These are phyloP conservation scores for Calonectris borealis DNA, from an alignment of 2,113 vertebrate genomes.

Conservation along the genomic window DNA sequence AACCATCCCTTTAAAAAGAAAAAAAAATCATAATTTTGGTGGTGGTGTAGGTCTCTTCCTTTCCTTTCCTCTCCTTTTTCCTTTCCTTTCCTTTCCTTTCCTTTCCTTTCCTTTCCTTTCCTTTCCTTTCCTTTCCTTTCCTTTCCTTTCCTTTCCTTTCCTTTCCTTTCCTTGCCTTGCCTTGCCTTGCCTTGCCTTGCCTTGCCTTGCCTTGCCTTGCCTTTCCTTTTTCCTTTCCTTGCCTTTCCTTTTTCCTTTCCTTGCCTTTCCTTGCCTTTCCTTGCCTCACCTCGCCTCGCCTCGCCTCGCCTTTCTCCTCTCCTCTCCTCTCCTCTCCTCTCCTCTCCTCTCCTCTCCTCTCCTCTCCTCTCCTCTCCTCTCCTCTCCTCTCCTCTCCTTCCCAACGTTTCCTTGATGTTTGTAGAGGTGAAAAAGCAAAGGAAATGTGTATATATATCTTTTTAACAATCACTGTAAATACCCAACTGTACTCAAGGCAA, in stretches of 20 bases:
- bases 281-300: too few species aligned
- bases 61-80: neutral
- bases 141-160: neutral
- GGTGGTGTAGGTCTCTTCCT: neutral
- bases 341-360: too few species aligned
- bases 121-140: neutral
- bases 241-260: too few species aligned
- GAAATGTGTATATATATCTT: constrained; percentile 21
- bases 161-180: too few species aligned
- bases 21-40: constrained; percentile 2
- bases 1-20: constrained; percentile 11
- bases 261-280: too few species aligned
- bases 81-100: neutral
- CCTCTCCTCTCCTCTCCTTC: neutral
- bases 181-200: neutral
- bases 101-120: neutral
- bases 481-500: constrained; percentile 6
- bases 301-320: too few species aligned
- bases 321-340: too few species aligned
- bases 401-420: neutral
- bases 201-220: too few species aligned
- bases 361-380: too few species aligned
- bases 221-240: too few species aligned
- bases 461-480: constrained; percentile 55
- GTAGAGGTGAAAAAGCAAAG: neutral